A percentile compares a stretch with the other conserved stretches of the same genome.
These are phyloP conservation scores for Caenorhabditis latens DNA, from an alignment of 1,140 invertebrate genomes.

Conservation along the genomic window DNA sequence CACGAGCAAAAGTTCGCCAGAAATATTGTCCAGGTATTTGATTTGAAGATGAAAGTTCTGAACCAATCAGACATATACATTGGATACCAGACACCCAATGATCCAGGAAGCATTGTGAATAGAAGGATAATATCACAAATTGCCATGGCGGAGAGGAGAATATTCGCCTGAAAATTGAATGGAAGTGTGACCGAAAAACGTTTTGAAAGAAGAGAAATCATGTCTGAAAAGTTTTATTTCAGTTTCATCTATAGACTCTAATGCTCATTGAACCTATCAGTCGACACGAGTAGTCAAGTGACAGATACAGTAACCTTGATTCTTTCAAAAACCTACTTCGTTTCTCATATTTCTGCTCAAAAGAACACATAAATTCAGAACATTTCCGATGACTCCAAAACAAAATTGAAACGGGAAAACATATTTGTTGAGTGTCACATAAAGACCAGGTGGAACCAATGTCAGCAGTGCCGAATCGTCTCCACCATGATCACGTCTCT, in stretches of 20 bases:
- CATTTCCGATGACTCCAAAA: constrained; percentile 56
- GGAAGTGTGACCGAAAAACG: background rate
- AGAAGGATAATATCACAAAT: constrained; percentile 49
- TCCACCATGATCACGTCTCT: constrained; percentile 13
- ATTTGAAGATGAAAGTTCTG: constrained; percentile 35
- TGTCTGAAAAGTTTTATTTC: no score
- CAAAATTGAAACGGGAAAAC: constrained; percentile 60
- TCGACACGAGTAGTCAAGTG: no score
- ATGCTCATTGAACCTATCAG: no score
- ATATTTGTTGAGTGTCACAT: constrained; percentile 51
- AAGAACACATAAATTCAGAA: constrained; percentile 57
- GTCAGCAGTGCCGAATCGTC: constrained; percentile 33
- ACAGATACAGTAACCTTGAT: no score
- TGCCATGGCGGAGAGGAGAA: constrained; percentile 52
- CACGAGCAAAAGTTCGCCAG: constrained; percentile 47
- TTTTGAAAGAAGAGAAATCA: no score
- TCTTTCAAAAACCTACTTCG: background rate
- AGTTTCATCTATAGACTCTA: no score
- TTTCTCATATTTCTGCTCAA: constrained; percentile 57
- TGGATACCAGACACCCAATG: constrained; percentile 51
- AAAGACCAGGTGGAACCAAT: constrained; percentile 27
- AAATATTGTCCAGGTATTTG: constrained; percentile 34
- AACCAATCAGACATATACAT: constrained; percentile 48
- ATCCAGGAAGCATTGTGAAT: constrained; percentile 45
- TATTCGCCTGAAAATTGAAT: constrained; percentile 46